These are phyloP conservation scores for Hymenopus coronatus DNA, from an alignment of 2,888 invertebrate genomes.

Conservation along the genomic window DNA sequence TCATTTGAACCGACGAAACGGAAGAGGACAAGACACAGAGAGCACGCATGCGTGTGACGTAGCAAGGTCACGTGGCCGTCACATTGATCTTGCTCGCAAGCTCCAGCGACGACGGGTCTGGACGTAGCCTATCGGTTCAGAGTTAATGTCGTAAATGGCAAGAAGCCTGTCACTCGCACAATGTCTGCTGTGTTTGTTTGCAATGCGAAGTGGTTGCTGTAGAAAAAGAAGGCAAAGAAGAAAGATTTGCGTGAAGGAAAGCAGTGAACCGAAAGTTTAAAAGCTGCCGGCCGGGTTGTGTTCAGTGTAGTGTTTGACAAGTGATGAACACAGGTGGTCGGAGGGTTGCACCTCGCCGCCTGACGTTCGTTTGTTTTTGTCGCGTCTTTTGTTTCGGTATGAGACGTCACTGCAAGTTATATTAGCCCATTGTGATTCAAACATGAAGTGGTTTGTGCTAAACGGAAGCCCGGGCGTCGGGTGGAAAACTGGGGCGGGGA, in stretches of 20 bases:
- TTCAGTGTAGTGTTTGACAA: background rate
- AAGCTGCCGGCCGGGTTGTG: background rate
- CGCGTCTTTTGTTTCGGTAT: background rate
- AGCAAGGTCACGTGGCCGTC: slow-evolving; percentile 13
- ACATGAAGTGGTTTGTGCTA: background rate
- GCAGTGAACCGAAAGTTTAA: background rate
- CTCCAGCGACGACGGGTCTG: background rate
- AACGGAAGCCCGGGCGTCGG: background rate
- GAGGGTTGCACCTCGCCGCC: background rate
- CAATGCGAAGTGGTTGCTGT: background rate
- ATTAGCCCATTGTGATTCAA: background rate
- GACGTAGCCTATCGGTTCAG: background rate
- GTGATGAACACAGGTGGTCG: background rate
- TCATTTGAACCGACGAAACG: background rate
- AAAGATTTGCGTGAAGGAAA: background rate
- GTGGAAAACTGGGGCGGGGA: background rate
- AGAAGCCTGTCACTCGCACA: background rate
- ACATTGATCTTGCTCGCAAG: slow-evolving; percentile 14
- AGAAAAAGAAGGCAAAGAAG: background rate
- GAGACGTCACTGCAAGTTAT: background rate
- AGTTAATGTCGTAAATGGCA: background rate
- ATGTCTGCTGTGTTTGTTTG: background rate
- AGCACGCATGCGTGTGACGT: slow-evolving; percentile 1
- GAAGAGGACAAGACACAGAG: background rate
- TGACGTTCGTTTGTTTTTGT: background rate